Evolutionary conservation across 2,113 vertebrate genomes (phyloP), one percentile per base, ranked within the genome.

Genomic region (Caloenas nicobarica): DNA sequence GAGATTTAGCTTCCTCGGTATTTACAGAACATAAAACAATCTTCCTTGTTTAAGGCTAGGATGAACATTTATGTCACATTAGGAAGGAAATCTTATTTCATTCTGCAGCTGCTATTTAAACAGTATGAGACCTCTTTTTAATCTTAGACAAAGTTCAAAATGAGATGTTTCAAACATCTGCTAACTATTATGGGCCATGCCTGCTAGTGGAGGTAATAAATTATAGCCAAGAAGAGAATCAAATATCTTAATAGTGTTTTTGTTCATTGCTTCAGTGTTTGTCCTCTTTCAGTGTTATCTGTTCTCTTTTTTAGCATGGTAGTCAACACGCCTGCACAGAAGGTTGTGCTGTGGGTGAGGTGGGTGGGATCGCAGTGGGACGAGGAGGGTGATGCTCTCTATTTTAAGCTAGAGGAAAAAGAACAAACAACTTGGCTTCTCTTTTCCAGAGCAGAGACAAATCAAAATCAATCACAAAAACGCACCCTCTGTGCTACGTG

Each of bases 61-160:
- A 91, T 94, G 92, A 81, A 95, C 18, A 7, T 89, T 94, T 92
- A 86, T 93, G 81, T 96, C 88, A 72, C 88, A 61, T 92, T 89
- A 85, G 66, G 73, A 94, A 90, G 81, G 92, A 69, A 93, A 84
- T 70, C n/a, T 89, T 95, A 80, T 96, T 97, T 96, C 81, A 91
- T 91, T 91, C 78, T 91, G 50, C 81, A 93, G 61, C 81, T 97
- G 93, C 70, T 82, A 28, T 96, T 95, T 91, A 82, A 96, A 91
- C 73, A 50, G 50, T 82, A 51, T 1, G 10, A 93, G 82, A 89
- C 91, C 64, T 91, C 92, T 94, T 95, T 94, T 88, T 89, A 90
- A 92, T 96, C 89, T 88, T 85, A 79, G 28, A 42, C 80, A 91
- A 95, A 96, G 92, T 96, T 96, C 92, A 96, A 69, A 94, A 87